phyloP scores from a whole-genome alignment of 2,888 invertebrate genomes.

The Lepidonotus clava region DNA sequence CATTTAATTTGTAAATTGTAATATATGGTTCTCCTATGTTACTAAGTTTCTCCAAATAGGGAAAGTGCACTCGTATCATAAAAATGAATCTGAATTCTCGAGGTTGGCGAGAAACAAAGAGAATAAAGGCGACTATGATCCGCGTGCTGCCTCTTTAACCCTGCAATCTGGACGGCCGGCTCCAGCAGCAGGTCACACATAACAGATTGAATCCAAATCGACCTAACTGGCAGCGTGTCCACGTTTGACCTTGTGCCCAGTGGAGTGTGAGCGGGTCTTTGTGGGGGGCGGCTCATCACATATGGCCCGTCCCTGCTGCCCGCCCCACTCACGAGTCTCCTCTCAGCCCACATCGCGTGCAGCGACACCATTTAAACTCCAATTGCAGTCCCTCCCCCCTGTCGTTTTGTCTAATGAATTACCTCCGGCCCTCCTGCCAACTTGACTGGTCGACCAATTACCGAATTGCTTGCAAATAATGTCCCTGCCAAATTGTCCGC shows the following conservation, averaged over 20 bases:
- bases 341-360: conserved; percentile 34
- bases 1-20: too few species aligned
- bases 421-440: not conserved
- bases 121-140: not conserved
- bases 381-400: conserved; percentile 3
- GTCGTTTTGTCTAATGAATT: conserved; percentile 51
- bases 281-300: conserved; percentile 35
- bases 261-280: conserved; percentile 32
- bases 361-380: conserved; percentile 24
- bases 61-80: too few species aligned
- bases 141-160: not conserved
- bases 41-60: too few species aligned
- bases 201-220: conserved; percentile 52
- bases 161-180: conserved; percentile 20
- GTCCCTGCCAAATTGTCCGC: conserved; percentile 43
- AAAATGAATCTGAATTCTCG: too few species aligned
- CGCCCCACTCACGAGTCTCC: not conserved
- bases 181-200: not conserved
- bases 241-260: conserved; percentile 45
- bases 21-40: too few species aligned
- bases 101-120: not conserved
- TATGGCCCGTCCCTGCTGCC: conserved; percentile 30
- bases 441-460: conserved; percentile 33
- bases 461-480: conserved; percentile 54
- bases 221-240: conserved; percentile 37